Percentiles rank a stretch among this genome's conserved stretches.
Evolutionary conservation across 2,888 invertebrate species (phyloP).

Genomic region (Adela reaumurella): DNA sequence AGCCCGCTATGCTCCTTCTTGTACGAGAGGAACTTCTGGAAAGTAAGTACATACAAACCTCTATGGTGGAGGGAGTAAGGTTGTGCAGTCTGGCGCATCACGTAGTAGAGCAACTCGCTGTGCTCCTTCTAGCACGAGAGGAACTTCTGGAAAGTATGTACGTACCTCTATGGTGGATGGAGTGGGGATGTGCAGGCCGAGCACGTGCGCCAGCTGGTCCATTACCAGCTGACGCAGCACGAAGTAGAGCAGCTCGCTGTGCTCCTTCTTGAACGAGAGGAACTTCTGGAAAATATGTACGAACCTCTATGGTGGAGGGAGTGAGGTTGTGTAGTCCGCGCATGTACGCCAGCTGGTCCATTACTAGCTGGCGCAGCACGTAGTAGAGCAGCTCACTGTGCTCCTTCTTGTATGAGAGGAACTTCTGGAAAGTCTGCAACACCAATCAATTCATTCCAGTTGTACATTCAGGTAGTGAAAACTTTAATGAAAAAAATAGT

Average conservation of each 20-base stretch:
- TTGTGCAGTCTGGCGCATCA: no score
- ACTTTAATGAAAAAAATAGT: no score
- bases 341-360: constrained; percentile 87
- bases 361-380: constrained; percentile 86
- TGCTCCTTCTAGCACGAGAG: no score
- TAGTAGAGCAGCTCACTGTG: constrained; percentile 95
- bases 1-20: constrained; percentile 96
- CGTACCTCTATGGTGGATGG: constrained; percentile 73
- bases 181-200: constrained; percentile 62
- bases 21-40: constrained; percentile 89
- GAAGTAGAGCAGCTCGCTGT: constrained; percentile 93
- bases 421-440: no score
- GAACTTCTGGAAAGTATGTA: no score
- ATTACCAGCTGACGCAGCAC: constrained; percentile 88
- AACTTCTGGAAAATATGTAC: constrained; percentile 94
- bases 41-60: constrained; percentile 69
- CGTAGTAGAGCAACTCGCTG: no score
- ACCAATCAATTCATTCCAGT: no score
- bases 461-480: no score
- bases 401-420: no score
- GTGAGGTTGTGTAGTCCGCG: constrained; percentile 63
- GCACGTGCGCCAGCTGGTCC: constrained; percentile 85
- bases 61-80: no score
- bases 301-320: constrained; percentile 73
- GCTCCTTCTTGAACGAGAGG: constrained; percentile 90